phyloP scores from a whole-genome alignment of 2,797 vertebrate species.

The Rhinogobio ventralis region DNA sequence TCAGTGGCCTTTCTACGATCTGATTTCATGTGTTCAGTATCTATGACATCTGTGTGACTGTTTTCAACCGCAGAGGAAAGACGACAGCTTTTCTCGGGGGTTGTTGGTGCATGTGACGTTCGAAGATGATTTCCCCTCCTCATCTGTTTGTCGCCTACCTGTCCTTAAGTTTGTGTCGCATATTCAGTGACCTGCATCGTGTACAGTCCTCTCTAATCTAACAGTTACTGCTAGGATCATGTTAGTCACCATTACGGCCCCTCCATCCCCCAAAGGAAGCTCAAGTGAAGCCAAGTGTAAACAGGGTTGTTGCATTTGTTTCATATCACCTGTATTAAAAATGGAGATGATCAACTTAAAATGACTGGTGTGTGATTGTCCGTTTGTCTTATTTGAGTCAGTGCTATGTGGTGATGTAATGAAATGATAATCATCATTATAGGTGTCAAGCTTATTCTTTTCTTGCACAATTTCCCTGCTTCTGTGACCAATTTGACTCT shows the following conservation, averaged over 20 bases:
- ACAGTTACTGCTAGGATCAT: conserved; percentile 78
- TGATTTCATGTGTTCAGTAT: conserved; percentile 67
- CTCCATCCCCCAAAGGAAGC: conserved; percentile 52
- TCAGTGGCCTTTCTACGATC: conserved; percentile 64
- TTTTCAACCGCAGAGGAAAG: conserved; percentile 65
- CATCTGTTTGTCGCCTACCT: conserved; percentile 67
- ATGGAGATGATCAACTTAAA: conserved; percentile 76
- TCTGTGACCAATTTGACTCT: not conserved
- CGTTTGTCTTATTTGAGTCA: not conserved
- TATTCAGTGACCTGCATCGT: conserved; percentile 81
- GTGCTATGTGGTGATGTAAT: not conserved
- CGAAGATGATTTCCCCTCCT: conserved; percentile 67
- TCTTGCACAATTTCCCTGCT: no score
- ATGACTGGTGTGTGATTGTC: conserved; percentile 75
- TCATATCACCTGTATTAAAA: conserved; percentile 86
- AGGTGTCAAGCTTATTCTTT: no score
- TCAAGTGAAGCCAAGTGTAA: conserved; percentile 77
- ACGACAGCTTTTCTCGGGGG: conserved; percentile 76
- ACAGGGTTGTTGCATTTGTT: conserved; percentile 86
- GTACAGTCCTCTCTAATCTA: conserved; percentile 79
- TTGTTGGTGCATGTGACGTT: conserved; percentile 83
- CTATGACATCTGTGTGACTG: conserved; percentile 70
- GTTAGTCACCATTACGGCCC: conserved; percentile 69
- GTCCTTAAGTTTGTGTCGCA: conserved; percentile 78
- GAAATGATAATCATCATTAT: conserved; percentile 11